Conservation (phyloP, 2,888 invertebrate genomes). For the Agonopterix arenella region DNA sequence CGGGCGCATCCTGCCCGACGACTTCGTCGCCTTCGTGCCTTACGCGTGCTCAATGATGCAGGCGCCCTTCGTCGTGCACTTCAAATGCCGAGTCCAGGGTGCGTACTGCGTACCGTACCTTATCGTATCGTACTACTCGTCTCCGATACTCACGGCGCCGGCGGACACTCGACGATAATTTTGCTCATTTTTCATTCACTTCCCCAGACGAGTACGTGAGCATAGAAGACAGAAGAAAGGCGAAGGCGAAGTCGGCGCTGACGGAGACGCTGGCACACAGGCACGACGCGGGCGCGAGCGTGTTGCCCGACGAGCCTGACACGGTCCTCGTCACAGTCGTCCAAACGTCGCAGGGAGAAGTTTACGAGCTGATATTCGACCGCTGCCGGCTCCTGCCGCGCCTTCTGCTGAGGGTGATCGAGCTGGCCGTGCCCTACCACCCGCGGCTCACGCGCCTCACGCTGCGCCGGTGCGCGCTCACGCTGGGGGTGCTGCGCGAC, state of each 20-base stretch:
- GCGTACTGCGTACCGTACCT: neutral
- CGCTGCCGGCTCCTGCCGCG: conserved; percentile 15
- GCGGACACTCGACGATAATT: too few relatives aligned
- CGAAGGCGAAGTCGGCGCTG: conserved; percentile 1
- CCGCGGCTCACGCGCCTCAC: conserved; percentile 14
- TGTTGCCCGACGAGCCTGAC: neutral
- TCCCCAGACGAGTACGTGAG: conserved; percentile 16
- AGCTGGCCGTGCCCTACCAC: conserved; percentile 21
- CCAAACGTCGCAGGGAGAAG: conserved; percentile 9
- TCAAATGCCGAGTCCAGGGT: neutral
- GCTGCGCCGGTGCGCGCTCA: conserved; percentile 14
- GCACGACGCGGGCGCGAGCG: neutral
- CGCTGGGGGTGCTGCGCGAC: conserved; percentile 16
- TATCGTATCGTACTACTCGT: conserved; percentile 4
- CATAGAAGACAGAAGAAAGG: conserved; percentile 8
- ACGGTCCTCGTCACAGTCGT: neutral
- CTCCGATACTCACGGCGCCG: conserved; percentile 2
- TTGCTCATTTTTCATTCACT: neutral
- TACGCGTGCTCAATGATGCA: conserved; percentile 22
- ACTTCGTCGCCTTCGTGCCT: conserved; percentile 23
- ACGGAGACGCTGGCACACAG: neutral
- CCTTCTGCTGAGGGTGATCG: conserved; percentile 22
- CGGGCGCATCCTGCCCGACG: conserved; percentile 15
- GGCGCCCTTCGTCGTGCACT: conserved; percentile 18
- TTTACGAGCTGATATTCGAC: conserved; percentile 18